Base-by-base conservation (phyloP, 2,888 invertebrate species). In the Drosophila rellima region DNA sequence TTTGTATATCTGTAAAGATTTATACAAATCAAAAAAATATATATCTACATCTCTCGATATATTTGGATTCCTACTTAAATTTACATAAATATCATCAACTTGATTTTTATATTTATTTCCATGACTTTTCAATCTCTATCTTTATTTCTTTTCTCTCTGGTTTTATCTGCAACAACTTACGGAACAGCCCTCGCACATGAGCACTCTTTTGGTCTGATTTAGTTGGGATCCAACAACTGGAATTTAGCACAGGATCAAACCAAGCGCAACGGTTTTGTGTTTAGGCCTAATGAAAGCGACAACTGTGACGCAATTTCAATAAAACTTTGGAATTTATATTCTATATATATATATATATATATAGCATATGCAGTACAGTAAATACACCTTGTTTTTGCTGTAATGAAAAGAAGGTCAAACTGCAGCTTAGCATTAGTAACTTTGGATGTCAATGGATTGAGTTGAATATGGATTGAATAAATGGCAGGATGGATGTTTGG, bases 231-330 rank as follows among this genome's bases (percentile, higher is more conserved):
- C 33, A 62, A 18, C 66, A 40, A 33, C 50, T 54, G 63, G 50
- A 75, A 65, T 75, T 71, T 62, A 52, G 75, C 62, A 42, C 48
- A 75, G 66, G 60, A 69, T 78, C 65, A 69, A 72, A 57, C 63
- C 56, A 72, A 75, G 80, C 78, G 78, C 35, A 75, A 72, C 67
- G 69, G 67, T 72, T 80, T 68, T 71, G 73, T 70, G 66, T 74
- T 79, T 10, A 56, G 70, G 68, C 77, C 80, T 66, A 80, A 82
- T 74, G 72, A 80, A 77, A 78, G 74, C 71, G 77, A 77, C 78
- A 79, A 63, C 68, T 72, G 71, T 65, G 74, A 77, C 78, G 70
- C 57, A 74, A 73, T 68, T 63, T 59, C 55, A 33, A 54, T 61
- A 74, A 48, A 51, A 42, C 52, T 59, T 40, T 52, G 18, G 11